These are phyloP conservation scores for Hippocampus abdominalis DNA, from an alignment of 2,113 vertebrate genomes.

Conservation along the genomic window DNA sequence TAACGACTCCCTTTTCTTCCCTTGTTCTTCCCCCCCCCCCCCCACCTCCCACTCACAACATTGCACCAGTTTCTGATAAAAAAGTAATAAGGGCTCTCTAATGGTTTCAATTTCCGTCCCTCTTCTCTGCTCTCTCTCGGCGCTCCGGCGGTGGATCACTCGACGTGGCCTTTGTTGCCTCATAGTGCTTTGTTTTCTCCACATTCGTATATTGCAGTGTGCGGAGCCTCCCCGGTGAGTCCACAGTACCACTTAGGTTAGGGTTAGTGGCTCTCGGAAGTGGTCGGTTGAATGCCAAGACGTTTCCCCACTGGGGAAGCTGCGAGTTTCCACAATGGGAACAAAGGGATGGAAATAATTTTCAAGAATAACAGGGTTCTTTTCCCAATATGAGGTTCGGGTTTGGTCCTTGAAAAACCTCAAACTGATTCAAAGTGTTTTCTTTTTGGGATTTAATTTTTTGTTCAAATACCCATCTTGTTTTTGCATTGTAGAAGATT, in stretches of 20 bases:
- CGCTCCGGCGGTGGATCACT: conserved; percentile 55
- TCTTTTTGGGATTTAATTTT: too few species aligned
- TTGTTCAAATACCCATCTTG: too few species aligned
- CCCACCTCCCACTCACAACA: conserved; percentile 41
- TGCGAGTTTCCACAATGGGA: background rate
- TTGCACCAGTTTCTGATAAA: conserved; percentile 63
- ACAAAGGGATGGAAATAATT: conserved; percentile 1
- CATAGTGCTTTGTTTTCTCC: background rate
- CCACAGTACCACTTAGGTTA: conserved; percentile 47
- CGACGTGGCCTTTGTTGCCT: conserved; percentile 67
- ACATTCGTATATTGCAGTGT: conserved; percentile 26
- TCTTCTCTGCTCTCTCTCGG: conserved; percentile 40
- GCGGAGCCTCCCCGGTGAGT: conserved; percentile 43
- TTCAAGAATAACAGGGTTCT: background rate
- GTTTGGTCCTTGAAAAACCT: conserved; percentile 10
- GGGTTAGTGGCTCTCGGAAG: conserved; percentile 56
- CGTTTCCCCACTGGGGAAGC: conserved; percentile 25
- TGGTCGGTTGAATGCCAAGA: conserved; percentile 31
- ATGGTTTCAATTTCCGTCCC: conserved; percentile 66
- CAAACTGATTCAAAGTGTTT: background rate
- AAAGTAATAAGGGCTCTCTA: conserved; percentile 75
- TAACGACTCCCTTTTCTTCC: conserved; percentile 30
- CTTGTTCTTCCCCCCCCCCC: conserved; percentile 5
- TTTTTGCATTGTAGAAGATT: too few species aligned
- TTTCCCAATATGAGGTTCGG: conserved; percentile 18